These are phyloP conservation scores for Bombus confusus DNA, from an alignment of 1,140 invertebrate species.

Conservation along the genomic window DNA sequence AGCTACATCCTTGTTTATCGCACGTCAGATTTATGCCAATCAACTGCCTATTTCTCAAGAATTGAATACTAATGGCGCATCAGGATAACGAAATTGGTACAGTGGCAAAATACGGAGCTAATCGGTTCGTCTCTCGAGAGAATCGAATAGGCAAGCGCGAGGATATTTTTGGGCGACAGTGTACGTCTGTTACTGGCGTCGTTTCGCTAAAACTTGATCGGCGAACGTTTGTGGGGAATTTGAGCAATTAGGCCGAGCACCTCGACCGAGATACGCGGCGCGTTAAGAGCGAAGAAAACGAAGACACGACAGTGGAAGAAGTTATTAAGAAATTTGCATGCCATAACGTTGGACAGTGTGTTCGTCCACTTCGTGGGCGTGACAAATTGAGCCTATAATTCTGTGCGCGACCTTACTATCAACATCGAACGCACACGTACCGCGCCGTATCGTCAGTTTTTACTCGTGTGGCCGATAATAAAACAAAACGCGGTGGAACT, in stretches of 20 bases:
- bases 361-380: neutral
- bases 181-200: neutral
- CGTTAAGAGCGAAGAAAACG: slow-evolving; percentile 15
- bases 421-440: neutral
- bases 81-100: neutral
- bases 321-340: slow-evolving; percentile 37
- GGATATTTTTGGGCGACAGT: neutral
- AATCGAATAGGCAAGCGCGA: too few species aligned
- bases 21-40: too few species aligned
- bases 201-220: neutral
- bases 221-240: neutral
- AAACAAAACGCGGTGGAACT: neutral
- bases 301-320: neutral
- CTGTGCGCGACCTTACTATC: neutral
- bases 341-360: neutral
- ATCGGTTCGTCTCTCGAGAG: neutral
- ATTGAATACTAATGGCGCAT: neutral
- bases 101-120: too few species aligned
- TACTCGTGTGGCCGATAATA: neutral
- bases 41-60: neutral
- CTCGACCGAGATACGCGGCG: slow-evolving; percentile 6
- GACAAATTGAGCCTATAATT: neutral
- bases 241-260: neutral
- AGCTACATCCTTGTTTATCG: too few species aligned
- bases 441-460: neutral